phyloP scores from a whole-genome alignment of 2,113 vertebrate genomes.

The Camelus bactrianus region DNA sequence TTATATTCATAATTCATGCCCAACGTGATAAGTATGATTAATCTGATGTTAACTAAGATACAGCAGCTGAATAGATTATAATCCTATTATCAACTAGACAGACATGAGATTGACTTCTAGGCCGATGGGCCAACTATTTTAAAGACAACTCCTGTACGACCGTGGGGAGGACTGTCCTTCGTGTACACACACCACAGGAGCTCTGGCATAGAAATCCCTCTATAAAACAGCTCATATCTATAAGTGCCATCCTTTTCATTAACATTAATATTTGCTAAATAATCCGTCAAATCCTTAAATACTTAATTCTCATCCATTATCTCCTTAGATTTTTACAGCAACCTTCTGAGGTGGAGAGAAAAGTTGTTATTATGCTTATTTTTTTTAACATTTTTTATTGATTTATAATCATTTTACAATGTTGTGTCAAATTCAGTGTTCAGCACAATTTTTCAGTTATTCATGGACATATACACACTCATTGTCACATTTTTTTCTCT shows the following conservation, averaged over 20 bases:
- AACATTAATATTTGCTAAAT: constrained; percentile 57
- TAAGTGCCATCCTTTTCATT: not conserved
- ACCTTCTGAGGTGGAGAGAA: not conserved
- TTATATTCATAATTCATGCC: not conserved
- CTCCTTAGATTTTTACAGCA: constrained; percentile 4
- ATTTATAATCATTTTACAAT: too few relatives aligned
- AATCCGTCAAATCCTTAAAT: not conserved
- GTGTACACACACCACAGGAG: not conserved
- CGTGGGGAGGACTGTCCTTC: not conserved
- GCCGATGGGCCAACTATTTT: not conserved
- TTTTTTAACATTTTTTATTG: too few relatives aligned
- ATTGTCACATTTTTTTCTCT: too few relatives aligned
- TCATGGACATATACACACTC: too few relatives aligned
- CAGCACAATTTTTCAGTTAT: too few relatives aligned
- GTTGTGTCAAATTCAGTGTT: too few relatives aligned
- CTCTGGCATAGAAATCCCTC: not conserved
- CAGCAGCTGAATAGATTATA: not conserved
- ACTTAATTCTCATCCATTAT: constrained; percentile 16
- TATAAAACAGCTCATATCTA: not conserved
- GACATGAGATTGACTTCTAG: not conserved
- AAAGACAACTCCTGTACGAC: not conserved
- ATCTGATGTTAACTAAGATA: constrained; percentile 24
- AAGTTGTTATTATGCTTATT: not conserved
- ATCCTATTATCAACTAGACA: not conserved
- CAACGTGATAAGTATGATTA: not conserved